Evolutionary conservation across 37 sponge, comb jelly and placozoan genomes (phyloP).

Genomic region (Chondrilla cf. caribensis): DNA sequence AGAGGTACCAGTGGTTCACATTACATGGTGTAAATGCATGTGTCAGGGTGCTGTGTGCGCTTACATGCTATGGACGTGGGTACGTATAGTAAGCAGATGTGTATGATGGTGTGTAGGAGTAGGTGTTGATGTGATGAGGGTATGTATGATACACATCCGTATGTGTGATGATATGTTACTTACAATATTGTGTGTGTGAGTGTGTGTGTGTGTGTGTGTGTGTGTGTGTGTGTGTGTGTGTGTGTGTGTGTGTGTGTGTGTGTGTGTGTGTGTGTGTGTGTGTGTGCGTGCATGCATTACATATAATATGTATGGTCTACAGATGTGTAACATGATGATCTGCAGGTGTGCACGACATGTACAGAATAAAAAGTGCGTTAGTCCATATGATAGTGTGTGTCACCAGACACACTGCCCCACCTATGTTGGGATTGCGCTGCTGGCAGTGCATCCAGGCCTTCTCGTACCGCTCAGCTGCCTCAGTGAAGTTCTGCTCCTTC

Average conservation of each 20-base stretch:
- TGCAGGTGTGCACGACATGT: not conserved
- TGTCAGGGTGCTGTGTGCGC: not conserved
- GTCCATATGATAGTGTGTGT: too few relatives aligned
- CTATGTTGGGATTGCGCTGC: slow-evolving; percentile 76
- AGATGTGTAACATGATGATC: too few relatives aligned
- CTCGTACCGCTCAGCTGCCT: slow-evolving; percentile 92
- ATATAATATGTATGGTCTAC: not conserved
- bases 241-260: slow-evolving; percentile 15
- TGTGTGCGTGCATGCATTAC: not conserved
- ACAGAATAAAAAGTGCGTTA: too few relatives aligned
- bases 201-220: slow-evolving; percentile 13
- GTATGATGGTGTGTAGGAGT: too few relatives aligned
- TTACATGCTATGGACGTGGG: not conserved
- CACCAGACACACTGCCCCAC: slow-evolving; percentile 32
- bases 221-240: slow-evolving; percentile 10
- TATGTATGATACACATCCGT: not conserved
- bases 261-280: slow-evolving; percentile 15
- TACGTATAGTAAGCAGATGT: not conserved
- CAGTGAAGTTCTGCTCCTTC: slow-evolving; percentile 86
- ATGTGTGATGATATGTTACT: too few relatives aligned
- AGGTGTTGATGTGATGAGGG: not conserved
- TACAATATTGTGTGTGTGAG: not conserved
- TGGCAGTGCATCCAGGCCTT: slow-evolving; percentile 89
- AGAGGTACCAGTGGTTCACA: not conserved
- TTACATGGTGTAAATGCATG: not conserved